Conservation (phyloP, 2,888 invertebrate genomes). For the Drosophila merina region DNA sequence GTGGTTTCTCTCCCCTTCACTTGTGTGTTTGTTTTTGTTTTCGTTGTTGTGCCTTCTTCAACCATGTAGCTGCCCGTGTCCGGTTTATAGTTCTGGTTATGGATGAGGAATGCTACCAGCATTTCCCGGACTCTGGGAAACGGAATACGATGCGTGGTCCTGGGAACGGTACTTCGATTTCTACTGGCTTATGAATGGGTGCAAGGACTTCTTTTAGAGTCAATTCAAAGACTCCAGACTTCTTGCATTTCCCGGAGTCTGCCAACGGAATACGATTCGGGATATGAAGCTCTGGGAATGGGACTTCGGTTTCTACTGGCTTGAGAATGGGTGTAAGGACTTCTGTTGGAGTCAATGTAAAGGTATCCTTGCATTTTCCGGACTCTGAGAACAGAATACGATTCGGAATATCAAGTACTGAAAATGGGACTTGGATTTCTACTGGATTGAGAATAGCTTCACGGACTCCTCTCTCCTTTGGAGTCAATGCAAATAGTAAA, state of each 20-base stretch:
- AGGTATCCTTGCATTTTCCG: conserved; percentile 17
- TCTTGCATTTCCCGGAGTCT: conserved; percentile 21
- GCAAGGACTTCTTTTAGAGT: too few species aligned
- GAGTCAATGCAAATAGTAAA: too few species aligned
- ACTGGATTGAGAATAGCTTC: background rate
- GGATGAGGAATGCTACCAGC: conserved; percentile 37
- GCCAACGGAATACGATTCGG: conserved; percentile 5
- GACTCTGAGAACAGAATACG: conserved; percentile 7
- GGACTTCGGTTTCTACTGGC: background rate
- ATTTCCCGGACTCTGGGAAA: conserved; percentile 18
- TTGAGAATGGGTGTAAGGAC: background rate
- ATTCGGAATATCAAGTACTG: conserved; percentile 9
- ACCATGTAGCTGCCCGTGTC: conserved; percentile 45
- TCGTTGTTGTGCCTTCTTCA: background rate
- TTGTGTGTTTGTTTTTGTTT: background rate
- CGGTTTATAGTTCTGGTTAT: conserved; percentile 34
- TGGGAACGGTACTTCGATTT: conserved; percentile 7
- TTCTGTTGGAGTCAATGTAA: too few species aligned
- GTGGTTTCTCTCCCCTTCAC: conserved; percentile 15
- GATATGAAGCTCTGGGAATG: conserved; percentile 19
- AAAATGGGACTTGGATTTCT: conserved; percentile 1
- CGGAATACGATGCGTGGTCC: conserved; percentile 17
- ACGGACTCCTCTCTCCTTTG: too few species aligned
- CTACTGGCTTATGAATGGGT: background rate
- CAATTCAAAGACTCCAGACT: too few species aligned